These are phyloP conservation scores for Trissoscelio sp. DNA, from an alignment of 2,888 invertebrate genomes.

Conservation along the genomic window DNA sequence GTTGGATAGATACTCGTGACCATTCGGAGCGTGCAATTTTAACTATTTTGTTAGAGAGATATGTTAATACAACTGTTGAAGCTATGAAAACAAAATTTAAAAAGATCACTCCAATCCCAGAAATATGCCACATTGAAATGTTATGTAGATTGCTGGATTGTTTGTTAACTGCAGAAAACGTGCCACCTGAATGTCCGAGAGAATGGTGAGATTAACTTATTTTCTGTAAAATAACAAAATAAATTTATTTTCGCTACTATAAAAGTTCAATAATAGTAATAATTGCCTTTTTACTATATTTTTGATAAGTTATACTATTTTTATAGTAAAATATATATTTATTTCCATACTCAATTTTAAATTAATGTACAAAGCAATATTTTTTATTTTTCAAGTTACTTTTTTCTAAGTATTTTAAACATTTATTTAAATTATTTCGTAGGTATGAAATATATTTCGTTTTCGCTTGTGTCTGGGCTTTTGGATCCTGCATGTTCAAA, in stretches of 20 bases:
- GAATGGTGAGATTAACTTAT: constrained; percentile 87
- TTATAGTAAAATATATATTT: too few species aligned
- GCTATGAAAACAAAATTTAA: constrained; percentile 90
- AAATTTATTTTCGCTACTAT: too few species aligned
- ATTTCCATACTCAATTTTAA: too few species aligned
- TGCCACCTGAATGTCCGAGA: constrained; percentile 95
- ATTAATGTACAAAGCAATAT: too few species aligned
- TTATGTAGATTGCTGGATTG: constrained; percentile 94
- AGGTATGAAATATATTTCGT: constrained; percentile 96
- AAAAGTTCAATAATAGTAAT: too few species aligned
- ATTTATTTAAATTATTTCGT: too few species aligned
- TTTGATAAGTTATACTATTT: too few species aligned
- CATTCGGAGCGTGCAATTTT: constrained; percentile 91
- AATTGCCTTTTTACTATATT: too few species aligned
- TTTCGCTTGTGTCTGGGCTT: constrained; percentile 96
- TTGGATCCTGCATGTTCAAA: constrained; percentile 95
- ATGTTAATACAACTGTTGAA: constrained; percentile 93
- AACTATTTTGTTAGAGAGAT: constrained; percentile 95
- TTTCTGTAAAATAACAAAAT: too few species aligned
- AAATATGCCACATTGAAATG: constrained; percentile 94
- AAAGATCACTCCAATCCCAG: constrained; percentile 95
- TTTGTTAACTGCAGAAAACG: constrained; percentile 90
- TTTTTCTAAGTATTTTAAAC: too few species aligned
- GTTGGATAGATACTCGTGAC: constrained; percentile 92
- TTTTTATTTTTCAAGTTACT: too few species aligned